Conservation (phyloP, 1,140 invertebrate genomes). For the Triops longicaudatus region DNA sequence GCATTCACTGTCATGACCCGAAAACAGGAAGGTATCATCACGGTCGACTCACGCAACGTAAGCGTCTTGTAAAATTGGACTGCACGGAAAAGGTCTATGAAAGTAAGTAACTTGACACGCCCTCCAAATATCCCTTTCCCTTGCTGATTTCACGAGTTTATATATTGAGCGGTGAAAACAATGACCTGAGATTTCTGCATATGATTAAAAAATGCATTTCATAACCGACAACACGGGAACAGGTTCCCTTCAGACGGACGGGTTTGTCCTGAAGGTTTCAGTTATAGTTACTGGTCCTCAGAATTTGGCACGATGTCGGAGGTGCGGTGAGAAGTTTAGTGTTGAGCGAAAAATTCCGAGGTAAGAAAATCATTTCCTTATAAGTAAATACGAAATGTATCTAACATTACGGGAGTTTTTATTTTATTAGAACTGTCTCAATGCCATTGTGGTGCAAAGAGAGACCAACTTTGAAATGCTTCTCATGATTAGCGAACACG, state of each 20-base stretch:
- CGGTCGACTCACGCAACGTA: no score
- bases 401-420: no score
- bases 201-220: not conserved
- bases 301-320: not conserved
- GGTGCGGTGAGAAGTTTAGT: not conserved
- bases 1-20: no score
- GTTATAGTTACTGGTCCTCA: not conserved
- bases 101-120: not conserved
- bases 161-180: not conserved
- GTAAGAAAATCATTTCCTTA: no score
- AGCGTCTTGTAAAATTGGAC: not conserved
- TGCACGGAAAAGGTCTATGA: not conserved
- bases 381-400: no score
- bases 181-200: slow-evolving; percentile 5
- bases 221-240: not conserved
- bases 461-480: no score
- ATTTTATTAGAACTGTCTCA: no score
- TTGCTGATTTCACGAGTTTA: not conserved
- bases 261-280: not conserved
- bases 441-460: no score
- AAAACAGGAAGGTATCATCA: no score
- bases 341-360: not conserved
- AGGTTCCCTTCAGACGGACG: not conserved
- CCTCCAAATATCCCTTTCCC: not conserved
- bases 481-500: no score